phyloP scores from a whole-genome alignment of 1,140 invertebrate species.

The Brachionus koreanus region DNA sequence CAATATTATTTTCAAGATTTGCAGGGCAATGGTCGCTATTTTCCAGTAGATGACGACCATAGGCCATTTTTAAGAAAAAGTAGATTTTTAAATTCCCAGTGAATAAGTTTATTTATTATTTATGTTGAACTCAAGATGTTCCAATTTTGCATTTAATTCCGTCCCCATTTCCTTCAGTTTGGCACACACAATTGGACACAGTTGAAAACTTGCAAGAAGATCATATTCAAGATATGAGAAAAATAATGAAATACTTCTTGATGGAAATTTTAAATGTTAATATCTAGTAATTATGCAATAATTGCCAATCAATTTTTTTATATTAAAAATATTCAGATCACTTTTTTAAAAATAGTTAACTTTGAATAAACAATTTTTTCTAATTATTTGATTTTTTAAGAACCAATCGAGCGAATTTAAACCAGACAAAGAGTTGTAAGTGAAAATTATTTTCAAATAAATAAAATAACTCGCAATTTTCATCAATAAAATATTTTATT shows the following conservation, averaged over 20 bases:
- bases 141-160: slow-evolving; percentile 84
- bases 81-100: slow-evolving; percentile 54
- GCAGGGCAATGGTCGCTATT: slow-evolving; percentile 57
- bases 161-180: slow-evolving; percentile 77
- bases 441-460: too few relatives aligned
- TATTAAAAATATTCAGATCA: not conserved
- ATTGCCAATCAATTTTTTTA: not conserved
- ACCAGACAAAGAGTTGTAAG: too few relatives aligned
- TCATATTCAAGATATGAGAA: slow-evolving; percentile 73
- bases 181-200: slow-evolving; percentile 79
- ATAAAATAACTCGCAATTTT: too few relatives aligned
- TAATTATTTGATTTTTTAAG: too few relatives aligned
- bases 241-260: slow-evolving; percentile 39
- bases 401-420: too few relatives aligned
- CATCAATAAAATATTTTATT: too few relatives aligned
- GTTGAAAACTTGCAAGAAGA: slow-evolving; percentile 70
- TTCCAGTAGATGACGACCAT: slow-evolving; percentile 85
- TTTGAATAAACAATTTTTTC: too few relatives aligned
- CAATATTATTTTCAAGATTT: slow-evolving; percentile 48
- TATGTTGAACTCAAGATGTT: too few relatives aligned
- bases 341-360: too few relatives aligned
- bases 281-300: not conserved
- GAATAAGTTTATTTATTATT: not conserved
- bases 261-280: slow-evolving; percentile 38
- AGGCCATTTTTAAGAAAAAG: slow-evolving; percentile 79